phyloP scores from a whole-genome alignment of 2,888 invertebrate species.

The Dugesia japonica region DNA sequence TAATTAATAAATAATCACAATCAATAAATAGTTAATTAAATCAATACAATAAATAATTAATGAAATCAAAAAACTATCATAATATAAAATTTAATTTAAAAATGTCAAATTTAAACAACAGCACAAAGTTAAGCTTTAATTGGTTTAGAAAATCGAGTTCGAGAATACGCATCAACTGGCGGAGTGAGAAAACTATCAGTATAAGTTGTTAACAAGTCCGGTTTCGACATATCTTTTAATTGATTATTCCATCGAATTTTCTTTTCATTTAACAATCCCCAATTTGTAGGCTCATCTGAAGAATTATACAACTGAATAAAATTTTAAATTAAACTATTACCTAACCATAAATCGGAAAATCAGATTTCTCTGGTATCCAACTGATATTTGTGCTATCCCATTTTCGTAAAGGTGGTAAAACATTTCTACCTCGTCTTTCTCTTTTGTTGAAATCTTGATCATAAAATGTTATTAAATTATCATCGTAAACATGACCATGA shows the following conservation, averaged over 20 bases:
- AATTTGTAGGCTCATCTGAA: conserved; percentile 42
- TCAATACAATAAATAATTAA: too few species aligned
- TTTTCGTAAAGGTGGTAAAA: conserved; percentile 39
- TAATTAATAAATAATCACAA: too few species aligned
- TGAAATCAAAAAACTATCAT: too few species aligned
- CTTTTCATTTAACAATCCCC: conserved; percentile 38
- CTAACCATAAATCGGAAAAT: conserved; percentile 43
- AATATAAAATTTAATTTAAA: too few species aligned
- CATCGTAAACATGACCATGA: conserved; percentile 43
- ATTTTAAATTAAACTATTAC: neutral
- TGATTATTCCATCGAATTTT: neutral
- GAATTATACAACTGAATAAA: too few species aligned
- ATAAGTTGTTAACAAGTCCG: neutral
- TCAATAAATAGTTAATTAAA: too few species aligned
- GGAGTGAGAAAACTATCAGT: neutral
- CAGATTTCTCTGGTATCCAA: conserved; percentile 45
- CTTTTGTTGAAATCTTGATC: conserved; percentile 45
- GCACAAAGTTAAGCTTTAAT: neutral
- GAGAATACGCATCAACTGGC: neutral
- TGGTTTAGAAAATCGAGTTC: neutral
- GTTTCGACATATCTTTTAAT: neutral
- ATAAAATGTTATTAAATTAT: conserved; percentile 45
- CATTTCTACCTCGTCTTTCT: conserved; percentile 39
- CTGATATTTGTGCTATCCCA: conserved; percentile 43
- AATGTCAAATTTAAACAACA: too few species aligned